Evolutionary conservation across 2,113 vertebrate genomes (phyloP), one percentile per base, ranked within the genome.

Genomic region (Ceratotherium simum): DNA sequence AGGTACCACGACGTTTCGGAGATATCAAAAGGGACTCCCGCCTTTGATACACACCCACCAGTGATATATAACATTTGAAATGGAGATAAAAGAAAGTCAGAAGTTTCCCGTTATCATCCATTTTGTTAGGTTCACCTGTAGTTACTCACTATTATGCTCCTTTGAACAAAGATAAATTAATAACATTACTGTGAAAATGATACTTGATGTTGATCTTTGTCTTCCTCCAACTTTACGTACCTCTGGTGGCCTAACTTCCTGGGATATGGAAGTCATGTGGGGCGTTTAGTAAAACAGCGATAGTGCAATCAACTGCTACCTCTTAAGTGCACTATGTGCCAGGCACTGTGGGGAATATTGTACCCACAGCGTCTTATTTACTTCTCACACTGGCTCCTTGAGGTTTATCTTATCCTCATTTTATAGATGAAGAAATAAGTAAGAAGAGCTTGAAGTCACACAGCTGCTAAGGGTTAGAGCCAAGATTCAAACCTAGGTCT

Each of bases 161-260:
- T 93, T 92, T 94, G 70, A 93, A 67, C 46, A 92, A 82, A 95
- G 29, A 81, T 76, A 90, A 65, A 62, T 79, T 48, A 89, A 6
- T 48, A 69, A 29, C 31, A 46, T 96, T 90, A 51, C 16, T 72
- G 17, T 94, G 58, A 90, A 89, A 73, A n/a, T 80, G 17, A 36
- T 90, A 58, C 29, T 92, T 90, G 69, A 39, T 76, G 23, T 73
- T 76, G n/a, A 86, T 86, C 78, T 95, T 87, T 79, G 16, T 72
- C 67, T 92, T 92, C 12, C 25, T 88, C 62, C 67, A 87, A 27
- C 33, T 97, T 88, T 79, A 25, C 1, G 76, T 94, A 73, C 27
- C 39, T 73, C 27, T 12, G 78, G 16, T 73, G 56, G 9, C 39
- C 78, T 48, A 84, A 82, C 23, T 93, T 95, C 27, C 54, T 79